Evolutionary conservation across 2,797 vertebrate genomes (phyloP).

Genomic region (Pelodytes ibericus): DNA sequence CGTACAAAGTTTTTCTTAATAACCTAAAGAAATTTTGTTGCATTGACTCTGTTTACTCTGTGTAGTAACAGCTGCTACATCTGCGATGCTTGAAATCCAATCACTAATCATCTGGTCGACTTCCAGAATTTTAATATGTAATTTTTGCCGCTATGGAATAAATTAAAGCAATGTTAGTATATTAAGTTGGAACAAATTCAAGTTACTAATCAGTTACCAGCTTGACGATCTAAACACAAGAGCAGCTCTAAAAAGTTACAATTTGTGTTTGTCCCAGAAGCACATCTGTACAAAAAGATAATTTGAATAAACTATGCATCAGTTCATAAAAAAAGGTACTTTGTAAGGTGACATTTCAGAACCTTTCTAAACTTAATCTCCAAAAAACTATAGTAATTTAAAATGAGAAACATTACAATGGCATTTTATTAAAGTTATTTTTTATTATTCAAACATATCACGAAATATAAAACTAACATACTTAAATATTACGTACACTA

Average conservation of each 20-base stretch:
- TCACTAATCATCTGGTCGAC: constrained; percentile 33
- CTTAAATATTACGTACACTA: no score
- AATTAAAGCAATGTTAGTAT: constrained; percentile 32
- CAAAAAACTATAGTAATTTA: no score
- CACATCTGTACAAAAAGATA: constrained; percentile 6
- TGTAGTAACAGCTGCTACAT: constrained; percentile 38
- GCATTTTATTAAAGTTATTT: no score
- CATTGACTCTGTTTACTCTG: constrained; percentile 12
- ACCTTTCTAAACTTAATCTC: no score
- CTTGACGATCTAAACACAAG: constrained; percentile 28
- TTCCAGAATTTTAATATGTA: constrained; percentile 43
- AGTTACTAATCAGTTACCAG: constrained; percentile 37
- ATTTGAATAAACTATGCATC: neutral
- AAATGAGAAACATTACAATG: no score
- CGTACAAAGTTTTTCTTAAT: neutral
- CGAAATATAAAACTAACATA: no score
- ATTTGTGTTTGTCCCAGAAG: constrained; percentile 16
- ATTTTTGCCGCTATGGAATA: constrained; percentile 43
- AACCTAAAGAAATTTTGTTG: constrained; percentile 13
- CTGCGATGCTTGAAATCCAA: constrained; percentile 46
- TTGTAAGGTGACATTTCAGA: no score
- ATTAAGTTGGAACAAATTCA: constrained; percentile 49
- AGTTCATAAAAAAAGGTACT: constrained; percentile 1
- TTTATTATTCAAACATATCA: no score
- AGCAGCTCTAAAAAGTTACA: constrained; percentile 19